Evolutionary conservation across 2,113 vertebrate species (phyloP).

Genomic region (Ceuthmochares aereus): DNA sequence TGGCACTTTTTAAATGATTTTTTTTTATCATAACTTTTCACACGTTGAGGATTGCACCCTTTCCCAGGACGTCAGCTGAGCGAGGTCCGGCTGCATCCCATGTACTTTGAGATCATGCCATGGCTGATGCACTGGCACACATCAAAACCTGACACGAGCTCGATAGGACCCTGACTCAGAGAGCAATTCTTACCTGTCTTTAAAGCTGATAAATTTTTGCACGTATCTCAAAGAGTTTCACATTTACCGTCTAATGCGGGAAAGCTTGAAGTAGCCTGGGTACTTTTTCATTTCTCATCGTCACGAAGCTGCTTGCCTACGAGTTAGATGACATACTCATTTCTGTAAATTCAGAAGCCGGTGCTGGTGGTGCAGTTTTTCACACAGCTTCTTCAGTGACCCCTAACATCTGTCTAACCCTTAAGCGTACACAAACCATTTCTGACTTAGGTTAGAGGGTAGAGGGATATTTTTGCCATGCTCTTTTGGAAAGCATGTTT

Average conservation of each 20-base stretch:
- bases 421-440: slow-evolving; percentile 64
- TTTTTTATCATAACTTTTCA: background rate
- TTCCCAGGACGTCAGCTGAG: background rate
- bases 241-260: background rate
- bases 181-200: slow-evolving; percentile 49
- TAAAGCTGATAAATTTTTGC: slow-evolving; percentile 5
- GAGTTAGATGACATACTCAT: background rate
- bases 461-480: slow-evolving; percentile 51
- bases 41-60: background rate
- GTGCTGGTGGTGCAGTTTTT: slow-evolving; percentile 56
- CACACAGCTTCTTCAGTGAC: slow-evolving; percentile 63
- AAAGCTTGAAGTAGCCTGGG: background rate
- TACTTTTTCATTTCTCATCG: slow-evolving; percentile 35
- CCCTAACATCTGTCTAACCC: slow-evolving; percentile 69
- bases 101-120: slow-evolving; percentile 65
- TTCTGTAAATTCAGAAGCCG: slow-evolving; percentile 60
- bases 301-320: background rate
- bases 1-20: background rate
- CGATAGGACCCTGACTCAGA: slow-evolving; percentile 57
- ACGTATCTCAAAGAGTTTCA: slow-evolving; percentile 20
- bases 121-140: background rate
- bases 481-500: slow-evolving; percentile 60
- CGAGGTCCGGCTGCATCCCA: background rate
- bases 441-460: slow-evolving; percentile 34
- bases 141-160: slow-evolving; percentile 49